These are phyloP conservation scores for Nyctibius bracteatus DNA, from an alignment of 2,113 vertebrate genomes.

Conservation along the genomic window DNA sequence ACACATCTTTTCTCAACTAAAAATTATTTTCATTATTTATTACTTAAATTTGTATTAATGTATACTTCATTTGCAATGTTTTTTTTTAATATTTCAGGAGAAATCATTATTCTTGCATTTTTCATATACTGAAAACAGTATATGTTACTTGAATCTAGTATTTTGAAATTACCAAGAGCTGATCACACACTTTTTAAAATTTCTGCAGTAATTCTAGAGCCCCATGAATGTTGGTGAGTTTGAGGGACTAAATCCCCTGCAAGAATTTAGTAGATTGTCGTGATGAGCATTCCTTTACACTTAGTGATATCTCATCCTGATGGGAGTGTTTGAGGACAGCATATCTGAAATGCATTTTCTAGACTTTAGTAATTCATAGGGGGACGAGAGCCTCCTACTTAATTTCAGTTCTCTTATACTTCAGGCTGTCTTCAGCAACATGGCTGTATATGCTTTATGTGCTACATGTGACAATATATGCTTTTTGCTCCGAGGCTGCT, in stretches of 20 bases:
- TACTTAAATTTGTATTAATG: neutral
- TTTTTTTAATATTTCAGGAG: neutral
- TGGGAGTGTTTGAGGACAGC: neutral
- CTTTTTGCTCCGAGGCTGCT: conserved; percentile 31
- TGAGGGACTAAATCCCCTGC: neutral
- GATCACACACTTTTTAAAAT: neutral
- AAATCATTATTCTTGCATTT: neutral
- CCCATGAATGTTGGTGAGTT: neutral
- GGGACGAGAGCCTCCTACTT: neutral
- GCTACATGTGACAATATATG: conserved; percentile 34
- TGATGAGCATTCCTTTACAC: neutral
- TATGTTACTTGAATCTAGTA: neutral
- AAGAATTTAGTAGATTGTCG: neutral
- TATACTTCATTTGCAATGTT: neutral
- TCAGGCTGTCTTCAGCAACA: neutral
- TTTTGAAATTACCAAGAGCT: neutral
- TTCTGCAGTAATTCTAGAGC: neutral
- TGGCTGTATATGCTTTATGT: neutral
- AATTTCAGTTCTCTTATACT: neutral
- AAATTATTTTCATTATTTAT: neutral
- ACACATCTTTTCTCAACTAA: neutral
- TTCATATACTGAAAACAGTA: neutral
- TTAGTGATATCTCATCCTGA: neutral
- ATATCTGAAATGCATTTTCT: conserved; percentile 4
- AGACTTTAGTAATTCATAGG: neutral